Conservation (phyloP, 2,113 vertebrate species). For the Glareola pratincola region DNA sequence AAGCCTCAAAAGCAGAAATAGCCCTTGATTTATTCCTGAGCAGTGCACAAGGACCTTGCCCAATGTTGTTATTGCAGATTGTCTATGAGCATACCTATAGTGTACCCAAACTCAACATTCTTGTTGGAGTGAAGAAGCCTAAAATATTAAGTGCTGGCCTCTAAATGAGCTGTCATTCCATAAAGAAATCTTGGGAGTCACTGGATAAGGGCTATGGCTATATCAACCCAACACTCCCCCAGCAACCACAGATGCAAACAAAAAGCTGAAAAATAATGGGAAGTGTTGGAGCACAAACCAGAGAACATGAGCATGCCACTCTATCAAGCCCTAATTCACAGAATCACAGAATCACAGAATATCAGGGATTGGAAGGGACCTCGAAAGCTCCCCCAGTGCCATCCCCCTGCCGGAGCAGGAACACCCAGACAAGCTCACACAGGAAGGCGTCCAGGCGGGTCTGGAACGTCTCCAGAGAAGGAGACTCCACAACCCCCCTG, state of each 20-base stretch:
- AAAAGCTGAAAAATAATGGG: not conserved
- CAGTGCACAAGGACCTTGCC: not conserved
- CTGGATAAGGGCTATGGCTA: not conserved
- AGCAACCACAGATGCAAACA: not conserved
- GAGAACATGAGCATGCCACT: not conserved
- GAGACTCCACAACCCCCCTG: too few relatives aligned
- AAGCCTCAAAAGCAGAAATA: not conserved
- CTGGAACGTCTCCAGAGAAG: too few relatives aligned
- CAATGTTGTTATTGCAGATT: not conserved
- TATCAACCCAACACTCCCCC: not conserved
- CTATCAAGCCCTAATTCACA: not conserved
- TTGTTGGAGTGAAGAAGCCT: not conserved
- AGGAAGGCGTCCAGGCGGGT: too few relatives aligned
- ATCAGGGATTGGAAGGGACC: too few relatives aligned
- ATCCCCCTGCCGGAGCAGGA: too few relatives aligned
- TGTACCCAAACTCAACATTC: not conserved
- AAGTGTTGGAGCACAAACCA: not conserved
- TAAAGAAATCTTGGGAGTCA: not conserved
- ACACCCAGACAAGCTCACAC: too few relatives aligned
- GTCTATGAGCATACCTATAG: not conserved
- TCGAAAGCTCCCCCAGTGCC: too few relatives aligned
- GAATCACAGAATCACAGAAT: too few relatives aligned
- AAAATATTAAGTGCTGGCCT: not conserved
- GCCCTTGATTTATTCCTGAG: not conserved
- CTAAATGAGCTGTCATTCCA: not conserved